Base-by-base conservation (phyloP, 1,140 invertebrate genomes). In the Brachionus calyciflorus region DNA sequence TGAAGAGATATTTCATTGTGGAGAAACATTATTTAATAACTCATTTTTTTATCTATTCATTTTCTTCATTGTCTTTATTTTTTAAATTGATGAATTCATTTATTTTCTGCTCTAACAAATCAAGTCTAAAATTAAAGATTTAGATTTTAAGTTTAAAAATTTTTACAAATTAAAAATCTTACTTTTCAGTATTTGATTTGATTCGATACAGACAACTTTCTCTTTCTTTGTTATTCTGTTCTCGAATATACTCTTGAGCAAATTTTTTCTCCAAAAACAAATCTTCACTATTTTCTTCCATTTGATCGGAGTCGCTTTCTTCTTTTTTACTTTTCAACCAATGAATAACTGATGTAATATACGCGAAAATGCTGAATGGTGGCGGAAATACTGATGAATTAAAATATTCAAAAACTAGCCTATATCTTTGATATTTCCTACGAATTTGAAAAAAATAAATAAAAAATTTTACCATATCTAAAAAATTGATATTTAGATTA, bases 311-410 rank as follows among this genome's bases (percentile, higher is more conserved):
- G 33, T 73, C 17, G 3, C 19, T 51, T 30, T 51, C 9, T 9
- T 37, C 9, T n/a, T 73, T 73, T 73, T 4, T 24, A 1, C 51
- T 10, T 33, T 41, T 73, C 5, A 89, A 80, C 89, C 91, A 88
- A 82, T 93, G 91, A 40, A 91, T 87, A 53, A 93, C 87, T 86
- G 91, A 95, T 21, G 48, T 41, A 14, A 77, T 41, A 46, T 69
- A 68, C 17, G 57, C 55, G 24, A 68, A 24, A 0, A 68, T 4
- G 24, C 33, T 77, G 0, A 77, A 55, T 26, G 76, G 76, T 33
- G 76, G 76, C 33, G 76, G 76, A 40, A 77, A 68, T 49, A 68
- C 24, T 9, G 76, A 55, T 6, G 44, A 49, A 7, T 68, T 12
- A 49, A 49, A 68, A 68, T 68, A 77, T 41, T 77, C 76, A 21